Evolutionary conservation across 1,140 invertebrate species (phyloP), one percentile per base, ranked within the genome.

Genomic region (Trachymyrmex cornetzi): DNA sequence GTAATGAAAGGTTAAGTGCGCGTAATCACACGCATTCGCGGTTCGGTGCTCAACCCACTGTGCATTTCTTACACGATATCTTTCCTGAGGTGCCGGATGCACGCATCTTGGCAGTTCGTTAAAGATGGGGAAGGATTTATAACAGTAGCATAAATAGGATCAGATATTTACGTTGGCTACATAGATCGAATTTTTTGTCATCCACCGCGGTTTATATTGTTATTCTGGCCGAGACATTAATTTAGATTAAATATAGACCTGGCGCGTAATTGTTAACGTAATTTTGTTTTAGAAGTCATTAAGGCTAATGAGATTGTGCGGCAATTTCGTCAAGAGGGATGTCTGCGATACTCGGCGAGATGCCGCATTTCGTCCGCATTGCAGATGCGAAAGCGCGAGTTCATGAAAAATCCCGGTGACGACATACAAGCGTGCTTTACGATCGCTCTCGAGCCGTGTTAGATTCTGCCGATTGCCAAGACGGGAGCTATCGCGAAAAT

Each of bases 351-450:
- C 19, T 19, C 30, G 22, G 19, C 34, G 66, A 24, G 22, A 16
- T 84, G 55, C 55, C 67, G 80, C 80, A 84, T 84, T 61, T 59
- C 38, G 67, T 74, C 80, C 80, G 80, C 67, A 84, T 72, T 82
- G 80, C 80, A 67, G 80, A 74, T 81, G 77, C 64, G 48, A 69
- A 67, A 79, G 55, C 79, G 34, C 79, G 64, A 22, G 30, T 44
- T 81, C 50, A 34, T 27, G 79, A 71, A 61, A 48, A 72, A 74
- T 72, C 38, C 34, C 38, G 38, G 16, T 44, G 69, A 74, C 77
- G 77, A 67, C 27, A 27, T 44, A 57, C 48, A 16, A n/a, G 64
- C 34, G 34, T 22, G 64, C 79, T 71, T 38, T 55, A 81, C 48
- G 77, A 69, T 53, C 6, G 16, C 27, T 11, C 27, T 22, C 63